Conservation (phyloP, 2,888 invertebrate genomes). For the Ornithoptera priamus region DNA sequence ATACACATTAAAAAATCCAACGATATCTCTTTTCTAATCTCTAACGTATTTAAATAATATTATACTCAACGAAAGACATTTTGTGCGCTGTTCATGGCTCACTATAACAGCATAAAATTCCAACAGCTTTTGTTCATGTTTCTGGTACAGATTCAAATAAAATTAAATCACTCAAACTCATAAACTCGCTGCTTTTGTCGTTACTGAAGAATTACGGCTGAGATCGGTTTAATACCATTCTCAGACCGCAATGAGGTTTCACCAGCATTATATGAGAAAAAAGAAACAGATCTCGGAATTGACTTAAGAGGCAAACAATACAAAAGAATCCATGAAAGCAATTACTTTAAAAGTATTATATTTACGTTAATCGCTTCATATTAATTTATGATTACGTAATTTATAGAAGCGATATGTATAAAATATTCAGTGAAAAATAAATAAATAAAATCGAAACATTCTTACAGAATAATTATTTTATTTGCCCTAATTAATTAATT, state of each 20-base stretch:
- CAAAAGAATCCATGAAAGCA: not conserved
- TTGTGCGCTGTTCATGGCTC: not conserved
- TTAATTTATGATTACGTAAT: not conserved
- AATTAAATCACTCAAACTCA: slow-evolving; percentile 4
- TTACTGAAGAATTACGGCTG: not conserved
- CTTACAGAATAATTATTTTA: too few species aligned
- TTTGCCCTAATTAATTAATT: too few species aligned
- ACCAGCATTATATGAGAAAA: not conserved
- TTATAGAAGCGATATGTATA: too few species aligned
- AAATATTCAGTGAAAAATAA: too few species aligned
- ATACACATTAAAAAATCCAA: too few species aligned
- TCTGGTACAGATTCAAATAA: not conserved
- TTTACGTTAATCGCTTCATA: not conserved
- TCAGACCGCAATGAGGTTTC: slow-evolving; percentile 1
- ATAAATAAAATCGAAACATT: too few species aligned
- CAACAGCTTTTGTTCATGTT: not conserved
- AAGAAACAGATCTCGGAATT: not conserved
- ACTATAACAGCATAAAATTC: not conserved
- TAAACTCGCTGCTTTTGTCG: not conserved
- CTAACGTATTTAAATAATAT: too few species aligned
- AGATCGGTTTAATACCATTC: not conserved
- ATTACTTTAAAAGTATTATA: too few species aligned
- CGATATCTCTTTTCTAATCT: too few species aligned
- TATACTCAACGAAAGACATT: not conserved
- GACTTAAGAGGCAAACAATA: not conserved